Evolutionary conservation across 1,140 invertebrate genomes (phyloP).

Genomic region (Metaphire vulgaris): DNA sequence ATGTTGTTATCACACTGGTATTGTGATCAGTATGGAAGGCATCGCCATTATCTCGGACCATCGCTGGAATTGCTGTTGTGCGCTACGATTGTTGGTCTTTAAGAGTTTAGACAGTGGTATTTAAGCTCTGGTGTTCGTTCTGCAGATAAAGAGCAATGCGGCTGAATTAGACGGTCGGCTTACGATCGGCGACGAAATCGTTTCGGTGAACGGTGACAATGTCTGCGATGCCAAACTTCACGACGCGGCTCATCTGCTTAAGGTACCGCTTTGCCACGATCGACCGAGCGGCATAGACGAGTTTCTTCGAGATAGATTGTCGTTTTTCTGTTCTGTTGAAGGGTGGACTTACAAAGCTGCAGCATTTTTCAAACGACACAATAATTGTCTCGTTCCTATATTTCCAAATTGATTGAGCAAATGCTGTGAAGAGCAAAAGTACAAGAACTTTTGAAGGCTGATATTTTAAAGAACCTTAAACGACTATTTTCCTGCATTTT

Average conservation of each 20-base stretch:
- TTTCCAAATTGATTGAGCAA: not conserved
- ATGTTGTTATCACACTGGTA: too few relatives aligned
- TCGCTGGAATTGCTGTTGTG: too few relatives aligned
- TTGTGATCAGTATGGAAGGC: too few relatives aligned
- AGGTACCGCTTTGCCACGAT: not conserved
- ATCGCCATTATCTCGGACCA: too few relatives aligned
- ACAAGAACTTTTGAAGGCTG: too few relatives aligned
- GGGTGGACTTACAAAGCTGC: not conserved
- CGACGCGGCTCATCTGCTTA: not conserved
- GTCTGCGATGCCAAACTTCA: constrained; percentile 61
- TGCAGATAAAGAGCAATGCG: constrained; percentile 79
- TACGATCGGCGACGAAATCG: constrained; percentile 84
- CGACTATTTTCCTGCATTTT: not conserved
- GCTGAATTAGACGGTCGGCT: constrained; percentile 86
- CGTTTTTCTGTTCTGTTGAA: not conserved
- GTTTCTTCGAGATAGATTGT: not conserved
- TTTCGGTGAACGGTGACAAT: constrained; percentile 81
- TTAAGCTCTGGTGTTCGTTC: too few relatives aligned
- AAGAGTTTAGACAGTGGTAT: too few relatives aligned
- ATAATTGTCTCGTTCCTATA: not conserved
- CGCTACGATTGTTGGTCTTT: too few relatives aligned
- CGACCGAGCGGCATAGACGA: not conserved
- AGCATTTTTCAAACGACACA: not conserved
- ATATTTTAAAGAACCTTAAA: too few relatives aligned
- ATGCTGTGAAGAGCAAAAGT: too few relatives aligned